A percentile compares a stretch with the other conserved stretches of the same genome.
These are phyloP conservation scores for Micromussa lordhowensis DNA, from an alignment of 92 coral and sea anemone genomes.

Conservation along the genomic window DNA sequence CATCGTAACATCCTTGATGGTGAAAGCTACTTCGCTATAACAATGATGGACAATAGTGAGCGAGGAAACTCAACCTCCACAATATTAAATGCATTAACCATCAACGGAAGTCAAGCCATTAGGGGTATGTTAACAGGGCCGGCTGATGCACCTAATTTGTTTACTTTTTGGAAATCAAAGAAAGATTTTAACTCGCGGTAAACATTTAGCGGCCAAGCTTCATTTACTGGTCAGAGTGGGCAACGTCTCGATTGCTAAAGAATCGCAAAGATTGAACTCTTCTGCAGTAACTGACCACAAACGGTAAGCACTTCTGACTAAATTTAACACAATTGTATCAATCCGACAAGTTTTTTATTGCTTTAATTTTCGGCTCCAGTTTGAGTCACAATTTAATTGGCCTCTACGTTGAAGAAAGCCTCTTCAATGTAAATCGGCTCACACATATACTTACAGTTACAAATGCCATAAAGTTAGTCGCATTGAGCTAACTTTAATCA, in stretches of 20 bases:
- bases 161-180: conserved; percentile 14
- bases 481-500: not conserved
- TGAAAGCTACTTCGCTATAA: not conserved
- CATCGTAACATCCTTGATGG: not conserved
- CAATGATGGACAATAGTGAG: not conserved
- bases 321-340: not conserved
- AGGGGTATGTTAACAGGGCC: conserved; percentile 9
- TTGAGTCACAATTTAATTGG: not conserved
- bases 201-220: not conserved
- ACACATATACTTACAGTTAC: not conserved
- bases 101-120: conserved; percentile 29
- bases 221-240: not conserved
- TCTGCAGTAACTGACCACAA: not conserved
- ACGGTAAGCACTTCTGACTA: not conserved
- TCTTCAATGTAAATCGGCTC: not conserved
- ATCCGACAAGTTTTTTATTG: not conserved
- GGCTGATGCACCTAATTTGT: conserved; percentile 22
- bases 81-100: conserved; percentile 24
- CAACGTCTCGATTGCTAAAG: not conserved
- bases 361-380: not conserved
- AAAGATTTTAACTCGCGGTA: not conserved
- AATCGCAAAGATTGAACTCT: not conserved
- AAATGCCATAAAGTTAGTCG: not conserved
- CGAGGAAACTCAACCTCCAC: conserved; percentile 9
- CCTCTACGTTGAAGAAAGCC: not conserved